Conservation (phyloP, 2,797 vertebrate species). For the Phrynocephalus forsythii region DNA sequence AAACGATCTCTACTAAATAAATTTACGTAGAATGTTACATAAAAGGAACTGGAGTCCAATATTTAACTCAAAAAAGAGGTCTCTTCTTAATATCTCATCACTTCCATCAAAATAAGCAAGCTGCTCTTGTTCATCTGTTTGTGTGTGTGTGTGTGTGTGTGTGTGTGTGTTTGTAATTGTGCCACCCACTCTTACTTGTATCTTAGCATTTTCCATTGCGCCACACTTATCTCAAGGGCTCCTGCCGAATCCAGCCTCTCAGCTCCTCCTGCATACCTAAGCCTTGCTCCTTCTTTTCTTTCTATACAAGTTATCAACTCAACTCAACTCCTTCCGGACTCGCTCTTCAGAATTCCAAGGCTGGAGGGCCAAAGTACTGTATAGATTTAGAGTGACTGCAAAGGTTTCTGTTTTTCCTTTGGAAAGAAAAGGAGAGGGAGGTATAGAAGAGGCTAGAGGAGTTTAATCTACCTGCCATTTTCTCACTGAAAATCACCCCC, state of each 20-base stretch:
- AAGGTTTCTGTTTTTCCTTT: not conserved
- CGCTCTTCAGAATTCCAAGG: not conserved
- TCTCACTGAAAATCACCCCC: too few species aligned
- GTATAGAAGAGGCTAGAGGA: too few species aligned
- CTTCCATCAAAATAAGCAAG: not conserved
- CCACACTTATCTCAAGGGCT: not conserved
- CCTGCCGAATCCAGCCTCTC: not conserved
- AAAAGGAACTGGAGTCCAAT: not conserved
- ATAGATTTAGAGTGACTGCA: not conserved
- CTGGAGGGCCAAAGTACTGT: not conserved
- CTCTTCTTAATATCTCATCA: not conserved
- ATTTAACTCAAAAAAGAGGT: not conserved
- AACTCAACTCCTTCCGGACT: not conserved
- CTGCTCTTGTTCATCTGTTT: not conserved
- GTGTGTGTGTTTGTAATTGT: not conserved
- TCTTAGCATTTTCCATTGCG: too few species aligned
- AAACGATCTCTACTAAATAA: not conserved
- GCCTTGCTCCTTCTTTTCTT: not conserved
- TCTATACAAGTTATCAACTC: not conserved
- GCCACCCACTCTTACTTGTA: not conserved
- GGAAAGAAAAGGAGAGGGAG: not conserved
- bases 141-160: too few species aligned
- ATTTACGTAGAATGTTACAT: not conserved
- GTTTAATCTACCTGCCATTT: not conserved
- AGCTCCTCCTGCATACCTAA: not conserved